phyloP scores from a whole-genome alignment of 2,888 invertebrate genomes.

The Nomada flava region DNA sequence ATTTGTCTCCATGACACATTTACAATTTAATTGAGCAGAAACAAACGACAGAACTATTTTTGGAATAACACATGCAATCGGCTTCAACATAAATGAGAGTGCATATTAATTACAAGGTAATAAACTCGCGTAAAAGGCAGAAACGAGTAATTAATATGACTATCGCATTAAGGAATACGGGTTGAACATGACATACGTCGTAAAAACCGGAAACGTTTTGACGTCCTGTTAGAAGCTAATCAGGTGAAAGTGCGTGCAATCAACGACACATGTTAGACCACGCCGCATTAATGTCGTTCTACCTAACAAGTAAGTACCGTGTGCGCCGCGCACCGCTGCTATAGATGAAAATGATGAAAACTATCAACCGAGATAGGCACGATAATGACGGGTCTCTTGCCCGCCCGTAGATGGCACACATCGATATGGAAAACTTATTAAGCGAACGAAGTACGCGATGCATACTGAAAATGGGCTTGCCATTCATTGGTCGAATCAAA shows the following conservation, averaged over 20 bases:
- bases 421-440: slow-evolving; percentile 74
- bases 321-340: slow-evolving; percentile 39
- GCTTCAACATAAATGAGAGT: too few relatives aligned
- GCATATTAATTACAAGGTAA: not conserved
- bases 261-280: slow-evolving; percentile 58
- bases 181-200: not conserved
- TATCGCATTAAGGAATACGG: slow-evolving; percentile 20
- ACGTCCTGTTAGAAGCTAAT: slow-evolving; percentile 66
- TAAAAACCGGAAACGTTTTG: slow-evolving; percentile 49
- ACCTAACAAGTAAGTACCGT: slow-evolving; percentile 47
- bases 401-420: slow-evolving; percentile 74
- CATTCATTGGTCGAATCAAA: slow-evolving; percentile 60
- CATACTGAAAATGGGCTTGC: slow-evolving; percentile 48
- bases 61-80: too few relatives aligned
- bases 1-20: too few relatives aligned
- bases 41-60: not conserved
- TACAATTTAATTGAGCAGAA: not conserved
- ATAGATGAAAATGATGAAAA: slow-evolving; percentile 73
- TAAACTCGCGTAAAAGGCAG: not conserved
- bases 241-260: slow-evolving; percentile 66
- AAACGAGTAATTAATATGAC: slow-evolving; percentile 26
- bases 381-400: slow-evolving; percentile 71
- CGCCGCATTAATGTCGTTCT: slow-evolving; percentile 56
- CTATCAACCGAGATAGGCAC: slow-evolving; percentile 70
- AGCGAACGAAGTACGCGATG: slow-evolving; percentile 46